Conservation (phyloP, 2,888 invertebrate genomes). For the Minunthozetes semirufus region DNA sequence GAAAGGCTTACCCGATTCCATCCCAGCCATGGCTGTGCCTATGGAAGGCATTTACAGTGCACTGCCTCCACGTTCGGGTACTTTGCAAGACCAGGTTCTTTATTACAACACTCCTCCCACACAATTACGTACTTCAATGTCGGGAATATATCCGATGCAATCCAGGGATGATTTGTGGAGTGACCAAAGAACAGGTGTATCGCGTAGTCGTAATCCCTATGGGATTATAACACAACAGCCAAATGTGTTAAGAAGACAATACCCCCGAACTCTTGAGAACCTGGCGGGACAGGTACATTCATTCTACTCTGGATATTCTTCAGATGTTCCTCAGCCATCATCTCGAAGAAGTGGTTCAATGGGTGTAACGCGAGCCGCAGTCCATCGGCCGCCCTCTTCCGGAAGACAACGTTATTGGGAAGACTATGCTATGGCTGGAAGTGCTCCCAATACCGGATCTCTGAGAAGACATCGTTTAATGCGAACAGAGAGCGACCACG, state of each 20-base stretch:
- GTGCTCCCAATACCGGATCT: slow-evolving; percentile 43
- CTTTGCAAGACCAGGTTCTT: slow-evolving; percentile 40
- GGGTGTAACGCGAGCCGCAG: not conserved
- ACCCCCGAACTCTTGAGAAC: slow-evolving; percentile 81
- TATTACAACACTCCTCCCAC: slow-evolving; percentile 43
- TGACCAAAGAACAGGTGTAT: slow-evolving; percentile 60
- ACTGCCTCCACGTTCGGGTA: slow-evolving; percentile 38
- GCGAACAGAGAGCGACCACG: slow-evolving; percentile 84
- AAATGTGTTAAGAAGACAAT: slow-evolving; percentile 66
- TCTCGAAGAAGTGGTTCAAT: slow-evolving; percentile 31
- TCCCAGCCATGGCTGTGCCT: slow-evolving; percentile 41
- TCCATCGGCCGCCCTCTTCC: slow-evolving; percentile 40
- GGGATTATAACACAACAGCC: slow-evolving; percentile 81
- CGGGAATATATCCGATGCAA: slow-evolving; percentile 41
- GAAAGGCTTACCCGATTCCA: slow-evolving; percentile 43
- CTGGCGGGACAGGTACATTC: slow-evolving; percentile 87
- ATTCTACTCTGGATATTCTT: slow-evolving; percentile 55
- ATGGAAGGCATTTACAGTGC: slow-evolving; percentile 35
- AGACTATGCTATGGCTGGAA: slow-evolving; percentile 40
- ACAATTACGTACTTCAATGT: slow-evolving; percentile 1
- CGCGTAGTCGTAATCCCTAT: slow-evolving; percentile 57
- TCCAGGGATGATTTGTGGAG: slow-evolving; percentile 36
- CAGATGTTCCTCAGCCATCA: slow-evolving; percentile 13
- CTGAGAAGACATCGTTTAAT: slow-evolving; percentile 54
- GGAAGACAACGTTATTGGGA: slow-evolving; percentile 44